These are phyloP conservation scores for Temnothorax curvispinosus DNA, from an alignment of 1,140 invertebrate species.

Conservation along the genomic window DNA sequence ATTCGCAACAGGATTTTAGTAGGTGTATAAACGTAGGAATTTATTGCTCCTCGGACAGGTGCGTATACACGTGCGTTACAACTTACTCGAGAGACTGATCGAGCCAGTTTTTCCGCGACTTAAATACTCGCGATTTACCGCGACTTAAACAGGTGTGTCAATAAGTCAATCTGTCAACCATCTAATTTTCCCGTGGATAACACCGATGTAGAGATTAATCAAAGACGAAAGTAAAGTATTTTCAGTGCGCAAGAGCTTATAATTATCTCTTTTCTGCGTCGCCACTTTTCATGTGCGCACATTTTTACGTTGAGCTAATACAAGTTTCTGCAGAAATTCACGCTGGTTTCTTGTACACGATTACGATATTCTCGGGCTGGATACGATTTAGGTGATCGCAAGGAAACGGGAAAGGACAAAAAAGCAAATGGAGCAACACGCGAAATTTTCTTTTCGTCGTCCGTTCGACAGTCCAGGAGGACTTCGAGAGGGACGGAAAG, in stretches of 20 bases:
- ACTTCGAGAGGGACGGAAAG: constrained; percentile 27
- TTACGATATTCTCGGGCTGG: constrained; percentile 19
- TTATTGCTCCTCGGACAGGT: constrained; percentile 46
- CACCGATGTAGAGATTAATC: constrained; percentile 29
- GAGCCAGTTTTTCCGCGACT: constrained; percentile 56
- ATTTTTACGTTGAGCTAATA: not conserved
- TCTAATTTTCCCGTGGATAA: constrained; percentile 59
- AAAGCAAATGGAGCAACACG: constrained; percentile 56
- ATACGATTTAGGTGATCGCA: not conserved
- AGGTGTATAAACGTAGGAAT: constrained; percentile 25
- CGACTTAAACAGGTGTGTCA: constrained; percentile 45
- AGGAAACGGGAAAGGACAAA: constrained; percentile 3
- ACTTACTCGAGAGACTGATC: constrained; percentile 54
- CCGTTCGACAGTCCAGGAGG: constrained; percentile 63
- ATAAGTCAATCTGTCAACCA: constrained; percentile 64
- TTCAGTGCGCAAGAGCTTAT: constrained; percentile 13
- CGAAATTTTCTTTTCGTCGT: constrained; percentile 68
- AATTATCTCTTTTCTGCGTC: constrained; percentile 24
- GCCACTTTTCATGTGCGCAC: not conserved
- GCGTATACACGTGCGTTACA: constrained; percentile 32
- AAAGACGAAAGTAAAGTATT: constrained; percentile 21
- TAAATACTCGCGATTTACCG: constrained; percentile 24
- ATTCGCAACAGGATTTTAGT: constrained; percentile 53
- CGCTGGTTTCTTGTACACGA: not conserved
- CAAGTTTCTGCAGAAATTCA: constrained; percentile 6